phyloP scores from a whole-genome alignment of 2,888 invertebrate genomes.

The Lomographa bimaculata region DNA sequence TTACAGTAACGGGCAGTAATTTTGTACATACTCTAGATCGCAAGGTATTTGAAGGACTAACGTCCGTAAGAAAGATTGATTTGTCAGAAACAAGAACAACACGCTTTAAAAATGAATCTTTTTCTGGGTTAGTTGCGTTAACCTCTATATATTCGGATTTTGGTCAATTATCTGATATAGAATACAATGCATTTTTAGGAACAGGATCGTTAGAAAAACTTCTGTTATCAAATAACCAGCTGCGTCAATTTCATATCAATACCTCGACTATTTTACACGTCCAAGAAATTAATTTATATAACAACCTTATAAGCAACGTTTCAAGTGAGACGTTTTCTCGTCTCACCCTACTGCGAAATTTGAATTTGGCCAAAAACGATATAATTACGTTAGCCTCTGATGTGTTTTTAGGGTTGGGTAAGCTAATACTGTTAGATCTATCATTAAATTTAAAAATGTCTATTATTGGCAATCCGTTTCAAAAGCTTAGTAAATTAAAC shows the following conservation, averaged over 20 bases:
- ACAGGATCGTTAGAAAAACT: conserved; percentile 26
- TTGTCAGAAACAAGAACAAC: conserved; percentile 19
- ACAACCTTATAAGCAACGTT: conserved; percentile 28
- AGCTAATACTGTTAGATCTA: conserved; percentile 26
- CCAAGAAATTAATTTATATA: conserved; percentile 29
- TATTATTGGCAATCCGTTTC: conserved; percentile 25
- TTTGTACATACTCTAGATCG: conserved; percentile 22
- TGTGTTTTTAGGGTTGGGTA: conserved; percentile 15
- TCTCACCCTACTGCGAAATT: conserved; percentile 20
- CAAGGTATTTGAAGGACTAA: conserved; percentile 19
- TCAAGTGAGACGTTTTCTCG: conserved; percentile 26
- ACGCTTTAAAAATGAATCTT: conserved; percentile 25
- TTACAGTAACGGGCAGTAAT: conserved; percentile 11
- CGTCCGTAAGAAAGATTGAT: conserved; percentile 20
- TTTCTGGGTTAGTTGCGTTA: conserved; percentile 21
- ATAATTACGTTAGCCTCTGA: conserved; percentile 22
- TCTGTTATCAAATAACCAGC: conserved; percentile 30
- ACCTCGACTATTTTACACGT: conserved; percentile 23
- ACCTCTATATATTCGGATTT: conserved; percentile 25
- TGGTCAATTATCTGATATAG: conserved; percentile 28
- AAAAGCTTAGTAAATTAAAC: conserved; percentile 24
- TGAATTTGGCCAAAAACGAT: conserved; percentile 29
- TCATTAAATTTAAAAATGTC: conserved; percentile 26
- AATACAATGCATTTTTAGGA: conserved; percentile 25
- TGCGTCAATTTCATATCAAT: conserved; percentile 29